These are phyloP conservation scores for Platycercus adscitus DNA, from an alignment of 2,113 vertebrate species.

Conservation along the genomic window DNA sequence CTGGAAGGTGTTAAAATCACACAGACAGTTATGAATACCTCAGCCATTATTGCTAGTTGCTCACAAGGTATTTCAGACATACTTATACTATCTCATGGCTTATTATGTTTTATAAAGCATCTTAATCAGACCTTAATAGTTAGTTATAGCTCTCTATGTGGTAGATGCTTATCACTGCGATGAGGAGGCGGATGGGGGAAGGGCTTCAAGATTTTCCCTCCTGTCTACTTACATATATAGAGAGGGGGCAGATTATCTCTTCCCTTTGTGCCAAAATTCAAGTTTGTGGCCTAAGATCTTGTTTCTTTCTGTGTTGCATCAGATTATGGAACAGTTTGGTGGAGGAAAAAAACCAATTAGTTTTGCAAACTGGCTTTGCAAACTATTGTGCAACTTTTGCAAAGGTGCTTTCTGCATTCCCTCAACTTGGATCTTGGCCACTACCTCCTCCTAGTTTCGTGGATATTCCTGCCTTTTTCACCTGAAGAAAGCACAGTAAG, in stretches of 20 bases:
- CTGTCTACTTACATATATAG: neutral
- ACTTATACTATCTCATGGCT: slow-evolving; percentile 21
- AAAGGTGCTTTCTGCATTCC: neutral
- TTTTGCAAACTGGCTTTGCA: neutral
- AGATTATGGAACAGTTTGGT: neutral
- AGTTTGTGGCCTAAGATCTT: neutral
- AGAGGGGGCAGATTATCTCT: neutral
- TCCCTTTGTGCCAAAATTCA: neutral
- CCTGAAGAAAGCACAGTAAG: no score
- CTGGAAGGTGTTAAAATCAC: slow-evolving; percentile 13
- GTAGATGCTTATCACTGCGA: slow-evolving; percentile 15
- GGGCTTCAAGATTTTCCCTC: slow-evolving; percentile 64
- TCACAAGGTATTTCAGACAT: neutral
- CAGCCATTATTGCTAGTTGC: neutral
- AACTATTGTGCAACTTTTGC: neutral
- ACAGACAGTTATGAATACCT: neutral
- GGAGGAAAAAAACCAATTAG: rapidly evolving
- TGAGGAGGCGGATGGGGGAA: neutral
- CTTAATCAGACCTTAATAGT: slow-evolving; percentile 32
- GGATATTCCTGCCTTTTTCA: neutral
- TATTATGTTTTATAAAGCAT: slow-evolving; percentile 9
- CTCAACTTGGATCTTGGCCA: neutral
- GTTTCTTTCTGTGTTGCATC: neutral
- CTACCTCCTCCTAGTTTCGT: neutral
- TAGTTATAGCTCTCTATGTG: slow-evolving; percentile 39